Evolutionary conservation across 2,113 vertebrate genomes (phyloP).

Genomic region (Lota lota): DNA sequence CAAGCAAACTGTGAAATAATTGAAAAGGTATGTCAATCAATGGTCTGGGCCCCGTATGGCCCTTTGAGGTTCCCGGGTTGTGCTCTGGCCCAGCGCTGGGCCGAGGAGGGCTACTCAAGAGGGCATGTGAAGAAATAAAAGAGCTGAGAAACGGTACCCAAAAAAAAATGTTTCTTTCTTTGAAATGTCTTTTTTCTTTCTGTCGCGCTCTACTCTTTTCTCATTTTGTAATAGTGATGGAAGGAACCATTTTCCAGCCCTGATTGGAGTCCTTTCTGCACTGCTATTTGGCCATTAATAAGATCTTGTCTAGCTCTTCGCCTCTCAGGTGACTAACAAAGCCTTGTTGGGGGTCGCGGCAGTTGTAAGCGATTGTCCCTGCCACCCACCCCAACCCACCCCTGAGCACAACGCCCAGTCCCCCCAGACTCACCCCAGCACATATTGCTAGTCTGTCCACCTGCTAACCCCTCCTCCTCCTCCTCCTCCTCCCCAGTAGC

Average conservation of each 20-base stretch:
- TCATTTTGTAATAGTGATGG: constrained; percentile 65
- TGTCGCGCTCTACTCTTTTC: constrained; percentile 41
- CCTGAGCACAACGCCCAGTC: neutral
- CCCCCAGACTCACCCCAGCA: neutral
- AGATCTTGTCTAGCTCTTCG: constrained; percentile 70
- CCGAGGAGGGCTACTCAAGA: constrained; percentile 69
- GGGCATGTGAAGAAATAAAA: constrained; percentile 74
- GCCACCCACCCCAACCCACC: neutral
- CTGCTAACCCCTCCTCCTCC: constrained; percentile 35
- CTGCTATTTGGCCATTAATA: constrained; percentile 63
- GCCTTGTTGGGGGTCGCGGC: constrained; percentile 50
- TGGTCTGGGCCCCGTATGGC: constrained; percentile 69
- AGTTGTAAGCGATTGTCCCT: constrained; percentile 55
- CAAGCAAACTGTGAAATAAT: constrained; percentile 85
- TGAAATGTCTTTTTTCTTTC: constrained; percentile 17
- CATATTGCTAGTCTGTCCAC: constrained; percentile 15
- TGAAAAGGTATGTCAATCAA: constrained; percentile 86
- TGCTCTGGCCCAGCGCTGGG: constrained; percentile 68
- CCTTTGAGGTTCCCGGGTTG: constrained; percentile 73
- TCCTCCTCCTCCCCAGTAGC: constrained; percentile 51
- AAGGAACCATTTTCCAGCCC: constrained; percentile 60
- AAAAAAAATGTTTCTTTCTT: constrained; percentile 55
- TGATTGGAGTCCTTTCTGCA: constrained; percentile 54
- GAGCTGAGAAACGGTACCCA: constrained; percentile 57
- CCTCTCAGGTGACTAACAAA: constrained; percentile 77